phyloP scores from a whole-genome alignment of 2,888 invertebrate species.

The Andrena praecox region DNA sequence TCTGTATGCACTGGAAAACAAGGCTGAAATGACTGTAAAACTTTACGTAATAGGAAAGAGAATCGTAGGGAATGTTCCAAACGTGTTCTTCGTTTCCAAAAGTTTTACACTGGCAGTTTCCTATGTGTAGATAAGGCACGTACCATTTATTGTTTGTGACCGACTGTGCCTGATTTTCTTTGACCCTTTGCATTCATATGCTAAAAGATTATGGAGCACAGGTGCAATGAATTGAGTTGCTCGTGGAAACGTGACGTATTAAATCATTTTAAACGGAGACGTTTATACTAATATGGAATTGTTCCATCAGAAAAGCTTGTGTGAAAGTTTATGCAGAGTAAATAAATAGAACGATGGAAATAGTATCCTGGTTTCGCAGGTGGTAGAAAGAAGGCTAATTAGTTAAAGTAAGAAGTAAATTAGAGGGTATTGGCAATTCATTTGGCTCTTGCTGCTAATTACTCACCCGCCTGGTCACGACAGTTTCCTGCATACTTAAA shows the following conservation, averaged over 20 bases:
- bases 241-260: too few relatives aligned
- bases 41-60: background rate
- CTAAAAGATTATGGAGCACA: too few relatives aligned
- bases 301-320: background rate
- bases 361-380: background rate
- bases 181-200: background rate
- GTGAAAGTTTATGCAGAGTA: background rate
- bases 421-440: background rate
- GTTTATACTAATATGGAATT: background rate
- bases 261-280: too few relatives aligned
- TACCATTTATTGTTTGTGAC: background rate
- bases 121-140: too few relatives aligned
- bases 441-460: slow-evolving; percentile 1
- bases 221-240: too few relatives aligned
- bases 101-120: background rate
- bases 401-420: slow-evolving; percentile 5
- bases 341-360: background rate
- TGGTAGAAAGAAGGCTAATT: slow-evolving; percentile 6
- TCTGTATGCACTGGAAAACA: too few relatives aligned
- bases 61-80: too few relatives aligned
- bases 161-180: background rate
- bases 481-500: background rate
- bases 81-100: background rate
- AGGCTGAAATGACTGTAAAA: too few relatives aligned
- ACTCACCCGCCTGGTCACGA: background rate